phyloP scores from a whole-genome alignment of 2,888 invertebrate genomes.

The Eilema depressum region DNA sequence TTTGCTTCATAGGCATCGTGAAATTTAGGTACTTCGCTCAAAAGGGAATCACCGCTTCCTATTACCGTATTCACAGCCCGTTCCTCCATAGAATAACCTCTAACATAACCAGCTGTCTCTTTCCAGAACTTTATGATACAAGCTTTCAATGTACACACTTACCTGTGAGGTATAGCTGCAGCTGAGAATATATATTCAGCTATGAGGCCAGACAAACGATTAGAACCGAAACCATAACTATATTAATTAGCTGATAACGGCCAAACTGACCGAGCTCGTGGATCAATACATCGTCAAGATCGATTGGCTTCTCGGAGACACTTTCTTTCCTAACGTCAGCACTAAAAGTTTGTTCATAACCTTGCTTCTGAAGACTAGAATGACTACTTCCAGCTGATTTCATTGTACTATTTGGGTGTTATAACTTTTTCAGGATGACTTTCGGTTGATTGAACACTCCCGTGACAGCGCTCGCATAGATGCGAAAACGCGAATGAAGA shows the following conservation, averaged over 20 bases:
- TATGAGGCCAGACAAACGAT: slow-evolving; percentile 89
- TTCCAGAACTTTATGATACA: neutral
- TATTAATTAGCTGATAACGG: slow-evolving; percentile 88
- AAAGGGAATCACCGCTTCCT: too few species aligned
- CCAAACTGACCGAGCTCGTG: slow-evolving; percentile 89
- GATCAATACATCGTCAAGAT: slow-evolving; percentile 84
- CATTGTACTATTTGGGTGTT: neutral
- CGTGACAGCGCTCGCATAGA: neutral
- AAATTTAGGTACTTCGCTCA: too few species aligned
- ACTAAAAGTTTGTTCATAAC: neutral
- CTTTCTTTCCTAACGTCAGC: slow-evolving; percentile 11
- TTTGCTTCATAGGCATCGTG: too few species aligned
- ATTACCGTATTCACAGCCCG: too few species aligned
- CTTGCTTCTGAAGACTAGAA: neutral
- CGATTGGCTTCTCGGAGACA: slow-evolving; percentile 51
- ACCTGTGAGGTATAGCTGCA: slow-evolving; percentile 90
- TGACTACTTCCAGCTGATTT: neutral
- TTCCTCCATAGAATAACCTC: too few species aligned
- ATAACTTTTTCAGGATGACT: neutral
- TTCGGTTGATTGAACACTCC: neutral
- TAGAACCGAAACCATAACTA: slow-evolving; percentile 88
- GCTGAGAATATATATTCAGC: slow-evolving; percentile 91
- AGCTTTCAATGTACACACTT: slow-evolving; percentile 37
- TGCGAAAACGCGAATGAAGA: neutral
- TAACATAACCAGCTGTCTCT: too few species aligned